Conservation (phyloP, 2,113 vertebrate genomes). For the Charadrius vociferus region DNA sequence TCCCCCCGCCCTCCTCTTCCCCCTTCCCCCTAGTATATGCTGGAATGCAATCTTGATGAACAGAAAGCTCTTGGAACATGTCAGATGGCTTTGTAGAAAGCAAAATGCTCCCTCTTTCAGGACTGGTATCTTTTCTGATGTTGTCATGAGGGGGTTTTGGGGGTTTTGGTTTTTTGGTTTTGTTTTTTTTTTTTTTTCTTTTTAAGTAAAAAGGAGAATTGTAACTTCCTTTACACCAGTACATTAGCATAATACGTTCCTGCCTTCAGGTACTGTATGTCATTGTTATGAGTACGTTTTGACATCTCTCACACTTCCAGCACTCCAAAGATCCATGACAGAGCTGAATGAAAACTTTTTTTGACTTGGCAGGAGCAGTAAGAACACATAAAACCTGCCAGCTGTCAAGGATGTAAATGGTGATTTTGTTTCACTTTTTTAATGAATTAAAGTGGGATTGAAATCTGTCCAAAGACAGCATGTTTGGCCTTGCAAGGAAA, state of each 20-base stretch:
- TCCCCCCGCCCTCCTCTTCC: no score
- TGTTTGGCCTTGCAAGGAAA: conserved; percentile 86
- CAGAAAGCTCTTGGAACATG: conserved; percentile 15
- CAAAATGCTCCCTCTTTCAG: neutral
- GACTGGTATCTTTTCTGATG: conserved; percentile 1
- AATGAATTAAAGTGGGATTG: conserved; percentile 87
- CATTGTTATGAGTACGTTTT: conserved; percentile 72
- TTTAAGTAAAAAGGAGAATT: conserved; percentile 50
- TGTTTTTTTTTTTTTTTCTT: neutral
- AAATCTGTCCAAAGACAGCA: conserved; percentile 88
- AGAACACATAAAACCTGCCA: conserved; percentile 83
- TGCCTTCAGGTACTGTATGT: conserved; percentile 67
- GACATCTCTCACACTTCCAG: conserved; percentile 73
- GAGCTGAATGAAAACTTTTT: conserved; percentile 77
- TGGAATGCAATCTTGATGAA: conserved; percentile 14
- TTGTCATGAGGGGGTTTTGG: neutral
- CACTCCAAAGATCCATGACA: conserved; percentile 76
- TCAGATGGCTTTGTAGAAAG: conserved; percentile 11
- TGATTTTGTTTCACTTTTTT: conserved; percentile 88
- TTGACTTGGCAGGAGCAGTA: conserved; percentile 72
- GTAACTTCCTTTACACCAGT: conserved; percentile 66
- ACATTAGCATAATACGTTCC: conserved; percentile 59
- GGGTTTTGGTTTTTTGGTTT: neutral
- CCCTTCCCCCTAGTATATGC: neutral
- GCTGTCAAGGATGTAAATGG: conserved; percentile 87